Evolutionary conservation across 2,113 vertebrate genomes (phyloP).

Genomic region (Nibea coibor): DNA sequence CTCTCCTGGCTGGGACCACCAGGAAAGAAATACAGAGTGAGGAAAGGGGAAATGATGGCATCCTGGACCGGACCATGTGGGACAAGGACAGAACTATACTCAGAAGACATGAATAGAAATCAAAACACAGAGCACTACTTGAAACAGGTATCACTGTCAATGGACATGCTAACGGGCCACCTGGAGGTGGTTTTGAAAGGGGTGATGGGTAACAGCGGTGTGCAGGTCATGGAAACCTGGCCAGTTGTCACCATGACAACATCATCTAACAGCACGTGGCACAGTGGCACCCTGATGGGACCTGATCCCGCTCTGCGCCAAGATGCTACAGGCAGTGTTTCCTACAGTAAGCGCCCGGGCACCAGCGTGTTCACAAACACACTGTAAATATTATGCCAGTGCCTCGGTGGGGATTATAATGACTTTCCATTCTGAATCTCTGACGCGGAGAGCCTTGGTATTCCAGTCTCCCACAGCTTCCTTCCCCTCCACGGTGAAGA

Average conservation of each 20-base stretch:
- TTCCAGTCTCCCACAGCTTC: slow-evolving; percentile 68
- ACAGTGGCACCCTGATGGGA: slow-evolving; percentile 12
- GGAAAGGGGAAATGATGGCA: slow-evolving; percentile 63
- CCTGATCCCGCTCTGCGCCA: background rate
- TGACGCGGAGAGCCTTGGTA: slow-evolving; percentile 42
- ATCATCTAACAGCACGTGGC: slow-evolving; percentile 24
- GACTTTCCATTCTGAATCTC: slow-evolving; percentile 72
- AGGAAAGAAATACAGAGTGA: slow-evolving; percentile 55
- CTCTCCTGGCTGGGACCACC: slow-evolving; percentile 71
- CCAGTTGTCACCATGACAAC: slow-evolving; percentile 25
- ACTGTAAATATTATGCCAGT: slow-evolving; percentile 63
- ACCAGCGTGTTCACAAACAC: slow-evolving; percentile 52
- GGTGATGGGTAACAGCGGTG: background rate
- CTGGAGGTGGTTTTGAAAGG: background rate
- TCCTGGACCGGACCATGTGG: slow-evolving; percentile 60
- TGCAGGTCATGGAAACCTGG: slow-evolving; percentile 31
- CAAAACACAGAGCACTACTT: slow-evolving; percentile 24
- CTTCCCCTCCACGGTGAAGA: slow-evolving; percentile 63
- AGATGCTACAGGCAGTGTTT: slow-evolving; percentile 43
- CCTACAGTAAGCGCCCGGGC: slow-evolving; percentile 22
- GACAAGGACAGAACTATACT: slow-evolving; percentile 60
- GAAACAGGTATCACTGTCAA: slow-evolving; percentile 18
- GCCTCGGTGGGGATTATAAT: slow-evolving; percentile 54
- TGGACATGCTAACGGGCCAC: slow-evolving; percentile 16
- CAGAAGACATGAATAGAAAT: slow-evolving; percentile 54